These are phyloP conservation scores for Nycteola revayana DNA, from an alignment of 2,888 invertebrate genomes.

Conservation along the genomic window DNA sequence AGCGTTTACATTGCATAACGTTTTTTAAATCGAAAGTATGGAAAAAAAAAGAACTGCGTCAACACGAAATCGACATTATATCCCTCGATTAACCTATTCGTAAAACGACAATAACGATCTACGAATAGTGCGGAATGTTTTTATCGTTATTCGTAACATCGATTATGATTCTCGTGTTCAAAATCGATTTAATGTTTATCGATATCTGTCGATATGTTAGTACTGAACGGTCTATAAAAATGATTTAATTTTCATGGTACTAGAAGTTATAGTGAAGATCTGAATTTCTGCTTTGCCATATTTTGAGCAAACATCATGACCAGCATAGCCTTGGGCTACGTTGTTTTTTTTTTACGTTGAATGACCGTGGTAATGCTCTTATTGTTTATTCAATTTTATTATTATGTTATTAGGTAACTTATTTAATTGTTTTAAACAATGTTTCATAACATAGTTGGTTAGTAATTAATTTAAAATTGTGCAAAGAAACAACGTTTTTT, in stretches of 20 bases:
- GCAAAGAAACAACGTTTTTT: too few relatives aligned
- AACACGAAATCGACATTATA: slow-evolving; percentile 34
- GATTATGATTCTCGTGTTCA: slow-evolving; percentile 3
- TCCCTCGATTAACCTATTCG: slow-evolving; percentile 22
- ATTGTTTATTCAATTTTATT: too few relatives aligned
- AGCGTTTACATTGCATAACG: slow-evolving; percentile 47
- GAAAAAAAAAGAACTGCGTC: slow-evolving; percentile 32
- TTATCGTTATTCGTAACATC: slow-evolving; percentile 4
- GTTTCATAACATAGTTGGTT: too few relatives aligned
- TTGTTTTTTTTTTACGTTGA: too few relatives aligned
- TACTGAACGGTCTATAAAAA: slow-evolving; percentile 12
- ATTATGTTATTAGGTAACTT: too few relatives aligned
- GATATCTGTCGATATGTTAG: slow-evolving; percentile 11
- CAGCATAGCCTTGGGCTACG: too few relatives aligned
- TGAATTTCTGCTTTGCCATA: background rate
- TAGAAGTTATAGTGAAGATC: background rate
- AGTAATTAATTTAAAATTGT: too few relatives aligned
- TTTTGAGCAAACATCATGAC: background rate
- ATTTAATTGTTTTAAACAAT: too few relatives aligned
- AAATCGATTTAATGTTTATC: slow-evolving; percentile 8
- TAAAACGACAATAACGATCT: slow-evolving; percentile 11
- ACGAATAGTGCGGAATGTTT: slow-evolving; percentile 7
- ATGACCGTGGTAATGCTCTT: too few relatives aligned
- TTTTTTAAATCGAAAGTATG: slow-evolving; percentile 47
- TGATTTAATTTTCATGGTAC: slow-evolving; percentile 7